Percentiles rank a stretch among this genome's conserved stretches.
These are phyloP conservation scores for Andrena bucephala DNA, from an alignment of 2,888 invertebrate species.

Conservation along the genomic window DNA sequence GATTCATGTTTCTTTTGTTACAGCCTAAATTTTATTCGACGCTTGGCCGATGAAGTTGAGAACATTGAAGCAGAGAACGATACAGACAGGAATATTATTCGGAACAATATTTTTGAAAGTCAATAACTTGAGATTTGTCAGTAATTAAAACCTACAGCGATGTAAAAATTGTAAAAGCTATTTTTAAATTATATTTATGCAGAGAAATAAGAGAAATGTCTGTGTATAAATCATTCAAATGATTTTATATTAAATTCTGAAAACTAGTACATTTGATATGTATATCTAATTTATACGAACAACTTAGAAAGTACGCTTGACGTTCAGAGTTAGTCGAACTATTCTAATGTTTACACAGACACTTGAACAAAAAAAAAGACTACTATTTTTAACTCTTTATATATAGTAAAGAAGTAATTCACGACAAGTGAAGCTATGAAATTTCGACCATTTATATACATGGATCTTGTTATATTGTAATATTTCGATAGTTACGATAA, in stretches of 20 bases:
- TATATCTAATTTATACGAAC: conserved; percentile 61
- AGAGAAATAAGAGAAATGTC: conserved; percentile 49
- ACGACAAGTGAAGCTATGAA: conserved; percentile 30
- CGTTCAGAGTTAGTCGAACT: conserved; percentile 29
- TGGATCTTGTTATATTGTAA: conserved; percentile 56
- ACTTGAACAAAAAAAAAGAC: conserved; percentile 30
- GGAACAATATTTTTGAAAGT: conserved; percentile 66
- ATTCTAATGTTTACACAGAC: conserved; percentile 48
- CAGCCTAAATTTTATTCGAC: conserved; percentile 84
- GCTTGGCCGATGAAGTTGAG: conserved; percentile 79
- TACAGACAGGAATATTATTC: conserved; percentile 58
- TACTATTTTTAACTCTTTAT: conserved; percentile 56
- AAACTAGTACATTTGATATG: conserved; percentile 56
- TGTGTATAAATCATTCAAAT: conserved; percentile 60
- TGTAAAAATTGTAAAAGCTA: conserved; percentile 50
- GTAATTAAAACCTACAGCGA: conserved; percentile 38
- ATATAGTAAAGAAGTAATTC: conserved; percentile 52
- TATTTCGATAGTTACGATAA: conserved; percentile 47
- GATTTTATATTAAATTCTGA: conserved; percentile 58
- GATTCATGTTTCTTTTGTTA: conserved; percentile 59
- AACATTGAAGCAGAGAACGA: conserved; percentile 42
- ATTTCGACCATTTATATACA: conserved; percentile 44
- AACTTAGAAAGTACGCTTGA: conserved; percentile 36
- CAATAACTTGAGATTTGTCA: conserved; percentile 46
- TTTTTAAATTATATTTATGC: conserved; percentile 48